Evolutionary conservation across 2,113 vertebrate genomes (phyloP), one percentile per base, ranked within the genome.

Genomic region (Raja brachyura): DNA sequence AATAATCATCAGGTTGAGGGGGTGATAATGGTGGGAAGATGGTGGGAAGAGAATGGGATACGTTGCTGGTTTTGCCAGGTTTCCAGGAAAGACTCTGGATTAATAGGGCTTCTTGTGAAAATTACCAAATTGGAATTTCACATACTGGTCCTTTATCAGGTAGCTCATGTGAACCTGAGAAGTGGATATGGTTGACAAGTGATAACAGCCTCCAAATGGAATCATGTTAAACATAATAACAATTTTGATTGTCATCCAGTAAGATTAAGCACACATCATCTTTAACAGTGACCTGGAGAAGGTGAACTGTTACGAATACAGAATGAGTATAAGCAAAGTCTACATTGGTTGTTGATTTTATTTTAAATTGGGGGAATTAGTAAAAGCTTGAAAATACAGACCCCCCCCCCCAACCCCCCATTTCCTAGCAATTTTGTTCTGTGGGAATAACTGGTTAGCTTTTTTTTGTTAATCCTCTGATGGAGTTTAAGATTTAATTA

Each of bases 281-380:
- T 92, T 73, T 73, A 92, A 74, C 90, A 92, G 90, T 74, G 33
- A 92, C 90, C 90, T 54, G 11, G 90, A 25, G 33, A 25, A 92
- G 90, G 66, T 92, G 28, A 92, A 92, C 90, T 92, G 68, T 92
- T 74, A 73, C 5, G 33, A 28, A 54, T 73, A 48, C 70, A 25
- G 39, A 92, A 73, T 73, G 39, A 92, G 68, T 54, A 92, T 92
- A 54, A 92, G 73, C 68, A 92, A 92, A 92, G 90, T 48, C 90
- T 73, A 31, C 28, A 88, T 20, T 63, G 59, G 39, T 48, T 48
- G 39, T 48, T 48, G 39, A 48, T 61, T 54, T 48, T 81, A 20
- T 81, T 14, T 33, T 25, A 39, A 48, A 74, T 14, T 61, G 5
- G 22, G 11, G 33, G 9, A 3, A 20, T 92, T 92, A 92, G 20